phyloP scores from a whole-genome alignment of 2,888 invertebrate species.

The Orthosia gothica region DNA sequence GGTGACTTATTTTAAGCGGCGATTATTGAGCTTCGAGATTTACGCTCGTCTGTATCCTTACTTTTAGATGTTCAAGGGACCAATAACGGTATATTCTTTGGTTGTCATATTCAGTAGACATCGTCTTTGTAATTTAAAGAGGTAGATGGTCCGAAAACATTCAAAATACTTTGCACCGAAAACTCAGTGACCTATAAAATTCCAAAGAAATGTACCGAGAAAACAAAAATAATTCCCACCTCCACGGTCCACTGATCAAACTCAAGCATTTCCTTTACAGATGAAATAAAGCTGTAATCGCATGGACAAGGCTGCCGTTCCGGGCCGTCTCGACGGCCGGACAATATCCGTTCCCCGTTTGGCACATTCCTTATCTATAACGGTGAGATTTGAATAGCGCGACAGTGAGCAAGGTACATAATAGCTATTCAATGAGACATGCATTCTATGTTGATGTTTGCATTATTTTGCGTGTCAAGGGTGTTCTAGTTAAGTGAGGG shows the following conservation, averaged over 20 bases:
- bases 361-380: slow-evolving; percentile 77
- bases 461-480: slow-evolving; percentile 56
- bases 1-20: not conserved
- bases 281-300: slow-evolving; percentile 78
- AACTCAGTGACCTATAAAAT: slow-evolving; percentile 31
- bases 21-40: not conserved
- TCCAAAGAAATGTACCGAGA: slow-evolving; percentile 30
- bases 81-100: too few species aligned
- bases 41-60: too few species aligned
- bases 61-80: not conserved
- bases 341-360: slow-evolving; percentile 76
- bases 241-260: slow-evolving; percentile 71
- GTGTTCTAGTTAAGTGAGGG: slow-evolving; percentile 9
- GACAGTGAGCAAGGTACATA: slow-evolving; percentile 73
- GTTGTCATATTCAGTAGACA: not conserved
- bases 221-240: slow-evolving; percentile 52
- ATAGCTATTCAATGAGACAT: slow-evolving; percentile 61
- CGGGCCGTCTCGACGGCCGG: slow-evolving; percentile 75
- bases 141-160: not conserved
- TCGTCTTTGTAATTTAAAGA: not conserved
- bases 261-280: slow-evolving; percentile 77
- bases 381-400: slow-evolving; percentile 73
- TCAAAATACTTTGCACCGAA: slow-evolving; percentile 5
- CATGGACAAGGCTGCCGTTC: slow-evolving; percentile 75
- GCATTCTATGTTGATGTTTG: slow-evolving; percentile 49